Percentiles rank a stretch among this genome's conserved stretches.
Conservation (phyloP, 2,888 invertebrate species). For the Yponomeuta plumbellus region DNA sequence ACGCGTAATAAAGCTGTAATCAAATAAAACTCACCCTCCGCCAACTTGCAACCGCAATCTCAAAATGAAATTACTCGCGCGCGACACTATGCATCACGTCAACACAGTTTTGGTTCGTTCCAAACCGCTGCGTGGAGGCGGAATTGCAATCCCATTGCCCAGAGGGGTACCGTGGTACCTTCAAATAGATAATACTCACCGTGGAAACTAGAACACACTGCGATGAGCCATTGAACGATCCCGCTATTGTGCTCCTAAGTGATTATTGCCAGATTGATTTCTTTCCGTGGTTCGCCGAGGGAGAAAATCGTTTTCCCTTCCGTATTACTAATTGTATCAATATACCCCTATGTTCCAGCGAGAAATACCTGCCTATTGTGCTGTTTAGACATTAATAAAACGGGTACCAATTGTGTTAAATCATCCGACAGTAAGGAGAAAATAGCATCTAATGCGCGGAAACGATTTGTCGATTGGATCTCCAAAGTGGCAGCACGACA, state of each 20-base stretch:
- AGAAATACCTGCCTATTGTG: too few species aligned
- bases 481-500: constrained; percentile 1
- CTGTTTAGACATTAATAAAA: too few species aligned
- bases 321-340: background rate
- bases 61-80: too few species aligned
- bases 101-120: background rate
- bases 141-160: background rate
- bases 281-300: background rate
- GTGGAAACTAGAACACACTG: constrained; percentile 17
- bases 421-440: background rate
- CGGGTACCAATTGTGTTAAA: too few species aligned
- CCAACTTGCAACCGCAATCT: background rate
- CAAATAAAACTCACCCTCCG: background rate
- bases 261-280: constrained; percentile 16
- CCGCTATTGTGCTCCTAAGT: constrained; percentile 13
- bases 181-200: constrained; percentile 6
- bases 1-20: background rate
- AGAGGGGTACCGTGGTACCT: constrained; percentile 10
- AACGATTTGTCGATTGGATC: background rate
- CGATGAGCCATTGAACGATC: constrained; percentile 13
- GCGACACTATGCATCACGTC: background rate
- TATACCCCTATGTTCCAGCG: too few species aligned
- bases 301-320: background rate
- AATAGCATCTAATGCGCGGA: background rate
- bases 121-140: background rate